Base-by-base conservation (phyloP, 2,113 vertebrate genomes). In the Nerophis ophidion region DNA sequence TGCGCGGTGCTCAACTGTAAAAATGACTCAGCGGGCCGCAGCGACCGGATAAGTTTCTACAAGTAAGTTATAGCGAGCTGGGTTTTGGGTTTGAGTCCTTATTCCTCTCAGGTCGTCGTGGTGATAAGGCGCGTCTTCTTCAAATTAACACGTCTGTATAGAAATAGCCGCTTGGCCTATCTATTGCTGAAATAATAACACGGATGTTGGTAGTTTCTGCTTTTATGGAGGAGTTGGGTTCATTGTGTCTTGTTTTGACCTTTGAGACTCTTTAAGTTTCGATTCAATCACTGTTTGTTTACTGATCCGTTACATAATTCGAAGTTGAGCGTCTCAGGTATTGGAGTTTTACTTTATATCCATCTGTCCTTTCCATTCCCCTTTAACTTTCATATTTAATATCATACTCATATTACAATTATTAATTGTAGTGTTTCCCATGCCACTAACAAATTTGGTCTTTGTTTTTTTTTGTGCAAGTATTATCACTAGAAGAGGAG, bases 1-100 rank as follows among this genome's bases (percentile, higher is more conserved):
- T 90, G 88, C 9, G 84, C 84, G 16, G 87, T 81, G 0, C 82
- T 75, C 0, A 78, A 75, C 61, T 90, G 88, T 48, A 77, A 34
- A 48, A 87, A 68, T 56, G 83, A 81, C 33, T 75, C 85, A 9
- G 76, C 68, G 1, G 72, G 14, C 50, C 64, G 68, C 9, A n/a
- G 4, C 38, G 75, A 79, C 14, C 76, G 66, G 66, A 86, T 66
- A 34, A 87, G 87, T 68, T 88, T 86, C 60, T 89, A 89, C 71
- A 90, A 85, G 88, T 90, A 68, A 86, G 88, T 1, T 0, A 12
- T 0, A 12, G 1, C 14, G 13, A 6, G 12, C 19, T 16, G 14
- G 9, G 15, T 35, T 34, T 60, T 15, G 34, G 12, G 9, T 46
- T 7, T 9, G 15, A 16, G 16, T 13, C 5, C 44, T 19, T 26